These are phyloP conservation scores for Lanius collurio DNA, from an alignment of 2,113 vertebrate species.

Conservation along the genomic window DNA sequence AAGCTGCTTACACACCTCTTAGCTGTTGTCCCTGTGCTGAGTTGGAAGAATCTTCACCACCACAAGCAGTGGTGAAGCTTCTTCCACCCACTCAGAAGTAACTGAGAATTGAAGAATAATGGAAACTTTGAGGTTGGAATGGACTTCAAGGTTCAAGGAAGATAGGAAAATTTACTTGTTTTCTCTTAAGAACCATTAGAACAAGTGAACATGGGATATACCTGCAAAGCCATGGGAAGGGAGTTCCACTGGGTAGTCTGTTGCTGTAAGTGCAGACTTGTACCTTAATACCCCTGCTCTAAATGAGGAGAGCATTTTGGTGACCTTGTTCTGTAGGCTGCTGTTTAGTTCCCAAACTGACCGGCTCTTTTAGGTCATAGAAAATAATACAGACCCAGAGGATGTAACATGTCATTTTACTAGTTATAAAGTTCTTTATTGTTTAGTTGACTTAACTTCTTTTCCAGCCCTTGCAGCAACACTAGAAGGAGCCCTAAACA, in stretches of 20 bases:
- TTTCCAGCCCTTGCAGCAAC: constrained; percentile 78
- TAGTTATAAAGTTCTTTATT: not conserved
- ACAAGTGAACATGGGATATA: not conserved
- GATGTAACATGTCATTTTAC: not conserved
- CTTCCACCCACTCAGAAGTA: not conserved
- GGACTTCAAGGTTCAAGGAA: not conserved
- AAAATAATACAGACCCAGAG: not conserved
- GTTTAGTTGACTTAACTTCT: not conserved
- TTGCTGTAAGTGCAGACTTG: not conserved
- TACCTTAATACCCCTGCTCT: not conserved
- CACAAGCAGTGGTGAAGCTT: not conserved
- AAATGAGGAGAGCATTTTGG: not conserved
- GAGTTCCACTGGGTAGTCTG: not conserved
- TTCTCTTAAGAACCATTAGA: not conserved
- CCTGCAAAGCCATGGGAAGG: not conserved
- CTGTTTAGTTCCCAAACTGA: not conserved
- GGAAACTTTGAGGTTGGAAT: not conserved
- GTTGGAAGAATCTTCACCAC: not conserved
- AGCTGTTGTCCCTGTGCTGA: not conserved
- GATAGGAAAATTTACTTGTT: not conserved
- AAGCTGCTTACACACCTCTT: not conserved
- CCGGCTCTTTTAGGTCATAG: not conserved
- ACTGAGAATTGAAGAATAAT: not conserved
- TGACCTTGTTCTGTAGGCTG: not conserved
- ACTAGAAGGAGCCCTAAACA: constrained; percentile 82